Percentiles rank a stretch among this genome's conserved stretches.
These are phyloP conservation scores for Oryzias celebensis DNA, from an alignment of 2,113 vertebrate species.

Conservation along the genomic window DNA sequence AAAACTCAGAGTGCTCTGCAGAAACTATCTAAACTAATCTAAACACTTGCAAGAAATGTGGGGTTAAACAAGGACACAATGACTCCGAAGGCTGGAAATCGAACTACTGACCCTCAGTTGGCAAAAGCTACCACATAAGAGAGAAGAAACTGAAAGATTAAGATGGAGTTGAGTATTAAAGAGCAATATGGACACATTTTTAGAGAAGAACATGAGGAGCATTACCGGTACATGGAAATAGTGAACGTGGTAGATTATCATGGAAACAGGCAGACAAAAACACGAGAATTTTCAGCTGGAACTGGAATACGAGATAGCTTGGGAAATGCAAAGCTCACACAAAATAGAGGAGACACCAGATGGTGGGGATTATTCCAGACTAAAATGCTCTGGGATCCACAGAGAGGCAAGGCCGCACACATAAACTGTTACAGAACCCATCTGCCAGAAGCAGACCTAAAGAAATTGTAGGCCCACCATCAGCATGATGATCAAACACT, in stretches of 20 bases:
- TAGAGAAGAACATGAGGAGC: slow-evolving; percentile 4
- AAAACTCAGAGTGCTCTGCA: too few species aligned
- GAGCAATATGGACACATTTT: background rate
- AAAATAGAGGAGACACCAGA: slow-evolving; percentile 75
- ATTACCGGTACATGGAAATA: background rate
- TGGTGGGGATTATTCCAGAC: slow-evolving; percentile 80
- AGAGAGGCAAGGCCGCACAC: slow-evolving; percentile 65
- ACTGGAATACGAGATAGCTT: slow-evolving; percentile 36
- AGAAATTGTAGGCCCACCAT: slow-evolving; percentile 34
- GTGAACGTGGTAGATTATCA: background rate
- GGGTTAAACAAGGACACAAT: too few species aligned
- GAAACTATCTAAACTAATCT: too few species aligned
- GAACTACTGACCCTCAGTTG: too few species aligned
- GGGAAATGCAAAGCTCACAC: slow-evolving; percentile 53
- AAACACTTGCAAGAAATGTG: too few species aligned
- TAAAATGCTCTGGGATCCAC: slow-evolving; percentile 79
- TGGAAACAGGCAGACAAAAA: background rate
- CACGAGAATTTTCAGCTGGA: slow-evolving; percentile 27
- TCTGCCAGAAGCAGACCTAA: slow-evolving; percentile 75
- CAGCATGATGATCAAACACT: slow-evolving; percentile 27
- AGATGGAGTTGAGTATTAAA: slow-evolving; percentile 27
- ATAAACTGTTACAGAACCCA: slow-evolving; percentile 71
- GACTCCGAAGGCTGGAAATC: too few species aligned
- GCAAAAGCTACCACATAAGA: slow-evolving; percentile 6
- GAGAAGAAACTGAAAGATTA: slow-evolving; percentile 17